Base-by-base conservation (phyloP, 1,140 invertebrate genomes). In the Caenorhabditis elegans region DNA sequence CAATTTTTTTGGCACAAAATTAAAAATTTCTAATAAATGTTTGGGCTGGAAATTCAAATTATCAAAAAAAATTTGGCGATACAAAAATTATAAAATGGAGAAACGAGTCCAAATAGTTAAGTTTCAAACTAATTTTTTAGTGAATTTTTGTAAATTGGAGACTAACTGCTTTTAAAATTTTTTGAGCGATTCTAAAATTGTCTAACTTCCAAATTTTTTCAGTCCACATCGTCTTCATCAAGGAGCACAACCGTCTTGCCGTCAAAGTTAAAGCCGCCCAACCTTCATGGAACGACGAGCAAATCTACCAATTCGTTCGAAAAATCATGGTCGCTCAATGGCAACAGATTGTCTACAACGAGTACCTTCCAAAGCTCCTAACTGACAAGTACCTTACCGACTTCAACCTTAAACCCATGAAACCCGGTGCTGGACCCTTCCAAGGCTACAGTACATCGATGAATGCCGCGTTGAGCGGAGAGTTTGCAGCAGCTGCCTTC, bases 401-500 rank as follows among this genome's bases (percentile, higher is more conserved):
- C 1, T 79, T 83, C 19, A 47, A 70, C 13, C 47, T 83, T 11
- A 83, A 79, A 10, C 76, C 76, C 3, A 13, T 76, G n/a, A 51
- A 31, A 26, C 19, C 31, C 8, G 80, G 80, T 36, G 6, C 26
- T 15, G 46, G 46, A 51, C n/a, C 43, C 1, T 83, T 80, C 24
- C 28, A 2, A 17, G 87, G 81, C 26, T 83, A 78, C 77, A n/a
- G 51, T 53, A 19, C 53, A 3, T 15, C 4, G 11, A 55, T 65
- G 24, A 79, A 79, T 65, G 79, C 82, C 3, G 49, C 82, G 5
- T 51, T 83, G 17, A 65, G 55, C 26, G 82, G 15, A 4, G 83
- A 84, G 47, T 84, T 84, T 48, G 36, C 79, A 4, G 65, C 83
- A 0, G 55, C 83, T 15, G 83, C 83, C 13, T 84, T 82, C 76